These are phyloP conservation scores for Philypnodon macrostomus DNA, from an alignment of 2,797 vertebrate genomes.

Conservation along the genomic window DNA sequence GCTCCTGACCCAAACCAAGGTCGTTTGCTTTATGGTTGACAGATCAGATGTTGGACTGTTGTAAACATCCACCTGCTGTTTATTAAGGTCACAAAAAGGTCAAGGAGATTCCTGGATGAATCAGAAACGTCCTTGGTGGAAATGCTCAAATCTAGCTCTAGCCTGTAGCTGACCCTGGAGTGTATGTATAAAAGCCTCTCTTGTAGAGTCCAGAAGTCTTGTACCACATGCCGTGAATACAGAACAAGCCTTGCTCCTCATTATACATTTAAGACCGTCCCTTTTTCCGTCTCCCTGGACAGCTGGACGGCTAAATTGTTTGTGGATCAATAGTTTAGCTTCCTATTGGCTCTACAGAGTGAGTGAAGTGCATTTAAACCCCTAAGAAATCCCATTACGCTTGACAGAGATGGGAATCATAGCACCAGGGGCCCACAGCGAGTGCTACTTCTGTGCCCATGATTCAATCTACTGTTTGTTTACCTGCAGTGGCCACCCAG, in stretches of 20 bases:
- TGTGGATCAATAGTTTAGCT: conserved; percentile 78
- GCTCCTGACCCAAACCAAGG: background rate
- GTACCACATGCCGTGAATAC: conserved; percentile 56
- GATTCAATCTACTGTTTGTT: conserved; percentile 62
- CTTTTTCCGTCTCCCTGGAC: conserved; percentile 62
- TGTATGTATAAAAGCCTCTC: conserved; percentile 35
- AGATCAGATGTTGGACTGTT: conserved; percentile 2
- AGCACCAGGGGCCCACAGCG: conserved; percentile 51
- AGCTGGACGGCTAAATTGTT: conserved; percentile 74
- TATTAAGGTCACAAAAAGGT: conserved; percentile 18
- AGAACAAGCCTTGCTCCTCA: conserved; percentile 58
- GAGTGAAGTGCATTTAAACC: conserved; percentile 72
- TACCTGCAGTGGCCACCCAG: conserved; percentile 42
- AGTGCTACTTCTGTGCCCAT: conserved; percentile 42
- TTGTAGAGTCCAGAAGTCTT: conserved; percentile 43
- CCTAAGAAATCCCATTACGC: conserved; percentile 74
- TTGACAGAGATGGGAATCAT: conserved; percentile 61
- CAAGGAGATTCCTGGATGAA: conserved; percentile 33
- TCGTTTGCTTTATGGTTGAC: conserved; percentile 8
- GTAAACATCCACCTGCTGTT: conserved; percentile 16
- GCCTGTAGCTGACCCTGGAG: conserved; percentile 40
- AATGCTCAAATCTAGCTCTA: conserved; percentile 7
- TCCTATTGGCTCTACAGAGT: conserved; percentile 60
- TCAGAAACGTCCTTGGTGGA: conserved; percentile 41
- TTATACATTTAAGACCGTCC: conserved; percentile 71